Evolutionary conservation across 2,888 invertebrate genomes (phyloP), one percentile per base, ranked within the genome.

Genomic region (Gymnosoma rotundatum): DNA sequence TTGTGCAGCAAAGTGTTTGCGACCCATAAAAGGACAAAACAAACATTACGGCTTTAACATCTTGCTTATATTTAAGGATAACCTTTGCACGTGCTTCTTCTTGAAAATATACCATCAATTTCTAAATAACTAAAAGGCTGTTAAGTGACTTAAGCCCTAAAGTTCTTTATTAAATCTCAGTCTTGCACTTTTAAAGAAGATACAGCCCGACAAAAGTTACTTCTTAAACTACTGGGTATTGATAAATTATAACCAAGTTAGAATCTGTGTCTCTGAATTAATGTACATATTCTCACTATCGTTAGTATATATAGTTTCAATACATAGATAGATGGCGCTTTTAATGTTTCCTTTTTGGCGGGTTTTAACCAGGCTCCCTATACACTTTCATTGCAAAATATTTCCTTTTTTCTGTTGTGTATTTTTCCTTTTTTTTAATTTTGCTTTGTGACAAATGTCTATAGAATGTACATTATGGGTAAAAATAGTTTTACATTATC

Each of bases 291-390:
- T 12, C 7, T n/a, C 14, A 45, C 74, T 14, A 82, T 61, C 48
- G 42, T 64, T 67, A 61, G 36, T 42, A 61, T 66, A 70, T 82
- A 36, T 45, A 75, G 58, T 67, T 66, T 66, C 61, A 63, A 50
- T 79, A 70, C 58, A 45, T 48, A 67, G 64, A 58, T 85, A 85
- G 86, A 86, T 86, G 86, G 86, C 83, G 86, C 85, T 86, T 86
- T 86, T 86, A 87, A 85, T 86, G 86, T 86, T 87, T 87, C 87
- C 86, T 87, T 87, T 87, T 87, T 86, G 87, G 87, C 86, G 87
- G 86, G 86, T 86, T 83, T 86, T 83, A 72, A 66, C 54, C 80
- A 73, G 63, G n/a, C 63, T 78, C 63, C 14, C n/a, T 56, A 72
- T 50, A 72, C 63, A 73, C 69, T 78, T 78, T 67, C 58, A 73